Percentiles rank a stretch among this genome's conserved stretches.
phyloP scores from a whole-genome alignment of 2,113 vertebrate genomes.

The Toxostoma redivivum region DNA sequence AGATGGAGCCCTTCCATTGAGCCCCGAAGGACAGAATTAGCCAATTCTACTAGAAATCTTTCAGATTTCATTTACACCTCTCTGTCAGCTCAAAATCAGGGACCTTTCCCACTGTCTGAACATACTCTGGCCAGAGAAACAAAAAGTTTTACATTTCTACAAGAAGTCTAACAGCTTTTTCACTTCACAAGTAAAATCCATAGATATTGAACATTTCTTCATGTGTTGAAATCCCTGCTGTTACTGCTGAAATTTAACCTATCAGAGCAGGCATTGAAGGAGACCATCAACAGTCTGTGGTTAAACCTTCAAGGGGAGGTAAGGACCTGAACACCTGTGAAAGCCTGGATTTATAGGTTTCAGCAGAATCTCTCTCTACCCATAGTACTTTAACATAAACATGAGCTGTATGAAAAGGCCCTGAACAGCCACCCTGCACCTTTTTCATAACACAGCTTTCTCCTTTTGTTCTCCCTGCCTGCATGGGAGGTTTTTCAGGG shows the following conservation, averaged over 20 bases:
- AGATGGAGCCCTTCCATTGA: not conserved
- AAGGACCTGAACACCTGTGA: slow-evolving; percentile 1
- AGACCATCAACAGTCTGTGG: not conserved
- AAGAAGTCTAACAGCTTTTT: not conserved
- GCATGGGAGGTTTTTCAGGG: not conserved
- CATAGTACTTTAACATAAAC: not conserved
- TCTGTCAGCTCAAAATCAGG: not conserved
- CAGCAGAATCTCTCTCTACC: not conserved
- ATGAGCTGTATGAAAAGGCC: not conserved
- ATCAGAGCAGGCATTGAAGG: not conserved
- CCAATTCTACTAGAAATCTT: not conserved
- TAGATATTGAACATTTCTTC: not conserved
- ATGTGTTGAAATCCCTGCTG: not conserved
- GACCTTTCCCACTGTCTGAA: not conserved
- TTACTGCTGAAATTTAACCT: not conserved
- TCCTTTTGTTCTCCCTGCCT: not conserved
- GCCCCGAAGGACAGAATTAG: not conserved
- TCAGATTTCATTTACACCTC: not conserved
- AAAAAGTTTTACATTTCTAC: not conserved
- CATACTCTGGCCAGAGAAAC: not conserved
- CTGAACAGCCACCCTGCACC: not conserved
- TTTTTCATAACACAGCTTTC: not conserved
- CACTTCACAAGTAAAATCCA: not conserved
- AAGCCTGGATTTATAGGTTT: not conserved
- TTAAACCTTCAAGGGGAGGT: not conserved